Percentiles rank a stretch among this genome's conserved stretches.
These are phyloP conservation scores for Cheilosia impressa DNA, from an alignment of 2,888 invertebrate species.

Conservation along the genomic window DNA sequence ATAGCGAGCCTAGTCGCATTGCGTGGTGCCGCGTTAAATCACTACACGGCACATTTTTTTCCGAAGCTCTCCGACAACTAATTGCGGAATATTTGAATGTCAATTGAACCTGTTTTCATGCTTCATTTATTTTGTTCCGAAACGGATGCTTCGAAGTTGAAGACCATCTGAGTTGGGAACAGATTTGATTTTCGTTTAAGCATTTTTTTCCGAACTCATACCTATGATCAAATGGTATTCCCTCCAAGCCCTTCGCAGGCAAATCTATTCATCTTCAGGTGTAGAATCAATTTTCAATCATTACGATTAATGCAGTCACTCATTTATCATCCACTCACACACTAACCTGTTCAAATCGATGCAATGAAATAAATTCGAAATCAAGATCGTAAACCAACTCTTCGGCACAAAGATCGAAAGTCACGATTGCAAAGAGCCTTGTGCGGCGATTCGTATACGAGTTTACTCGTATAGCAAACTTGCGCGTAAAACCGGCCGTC, in stretches of 20 bases:
- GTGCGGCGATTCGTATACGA: constrained; percentile 17
- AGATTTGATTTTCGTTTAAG: too few relatives aligned
- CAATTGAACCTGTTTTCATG: too few relatives aligned
- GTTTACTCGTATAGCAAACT: neutral
- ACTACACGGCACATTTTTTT: too few relatives aligned
- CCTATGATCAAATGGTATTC: too few relatives aligned
- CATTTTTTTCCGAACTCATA: too few relatives aligned
- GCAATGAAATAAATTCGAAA: constrained; percentile 51
- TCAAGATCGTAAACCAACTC: constrained; percentile 65
- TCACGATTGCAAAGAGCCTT: constrained; percentile 52
- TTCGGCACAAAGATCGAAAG: constrained; percentile 66
- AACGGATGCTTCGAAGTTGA: too few relatives aligned
- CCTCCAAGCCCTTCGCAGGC: neutral
- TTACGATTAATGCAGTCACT: constrained; percentile 67
- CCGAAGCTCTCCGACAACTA: too few relatives aligned
- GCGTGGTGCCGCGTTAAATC: too few relatives aligned
- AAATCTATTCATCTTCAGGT: constrained; percentile 34
- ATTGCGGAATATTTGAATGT: too few relatives aligned
- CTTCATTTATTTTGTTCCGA: too few relatives aligned
- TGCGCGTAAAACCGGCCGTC: constrained; percentile 63
- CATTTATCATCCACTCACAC: constrained; percentile 48
- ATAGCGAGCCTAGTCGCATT: too few relatives aligned
- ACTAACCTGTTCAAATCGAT: constrained; percentile 48
- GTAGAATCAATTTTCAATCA: constrained; percentile 51
- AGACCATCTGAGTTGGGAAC: too few relatives aligned